These are phyloP conservation scores for Nautilus pompilius DNA, from an alignment of 1,140 invertebrate species.

Conservation along the genomic window DNA sequence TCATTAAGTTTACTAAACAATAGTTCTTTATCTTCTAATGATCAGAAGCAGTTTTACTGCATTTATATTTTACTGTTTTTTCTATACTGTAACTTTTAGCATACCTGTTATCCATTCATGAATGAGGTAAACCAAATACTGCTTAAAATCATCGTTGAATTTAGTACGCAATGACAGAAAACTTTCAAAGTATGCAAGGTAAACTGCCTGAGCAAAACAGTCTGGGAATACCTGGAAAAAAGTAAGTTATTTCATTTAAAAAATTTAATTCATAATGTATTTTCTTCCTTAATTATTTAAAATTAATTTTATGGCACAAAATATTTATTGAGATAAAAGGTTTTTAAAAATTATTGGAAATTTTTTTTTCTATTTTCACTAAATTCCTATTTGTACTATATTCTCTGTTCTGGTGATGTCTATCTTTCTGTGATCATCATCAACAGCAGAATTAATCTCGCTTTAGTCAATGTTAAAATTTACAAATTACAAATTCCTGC, in stretches of 20 bases:
- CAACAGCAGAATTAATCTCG: background rate
- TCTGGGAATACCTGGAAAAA: conserved; percentile 42
- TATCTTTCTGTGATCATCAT: background rate
- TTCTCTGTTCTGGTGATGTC: background rate
- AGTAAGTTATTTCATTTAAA: background rate
- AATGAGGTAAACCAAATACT: conserved; percentile 37
- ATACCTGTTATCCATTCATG: conserved; percentile 49
- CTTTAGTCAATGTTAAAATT: background rate
- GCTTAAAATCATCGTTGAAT: conserved; percentile 46
- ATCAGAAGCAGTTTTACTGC: too few relatives aligned
- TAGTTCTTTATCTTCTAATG: too few relatives aligned
- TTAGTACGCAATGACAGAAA: conserved; percentile 45
- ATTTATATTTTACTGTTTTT: too few relatives aligned
- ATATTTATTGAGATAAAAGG: background rate
- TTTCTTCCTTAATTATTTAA: background rate
- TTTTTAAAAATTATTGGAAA: too few relatives aligned
- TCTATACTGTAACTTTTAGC: background rate
- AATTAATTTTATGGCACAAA: background rate
- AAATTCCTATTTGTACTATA: background rate
- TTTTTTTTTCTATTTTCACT: background rate
- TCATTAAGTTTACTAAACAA: too few relatives aligned
- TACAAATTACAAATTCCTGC: too few relatives aligned
- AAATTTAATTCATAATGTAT: conserved; percentile 1
- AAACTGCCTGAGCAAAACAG: conserved; percentile 48
- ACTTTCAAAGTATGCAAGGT: conserved; percentile 37